Conservation (phyloP, 2,888 invertebrate genomes). For the Bellardia bayeri region DNA sequence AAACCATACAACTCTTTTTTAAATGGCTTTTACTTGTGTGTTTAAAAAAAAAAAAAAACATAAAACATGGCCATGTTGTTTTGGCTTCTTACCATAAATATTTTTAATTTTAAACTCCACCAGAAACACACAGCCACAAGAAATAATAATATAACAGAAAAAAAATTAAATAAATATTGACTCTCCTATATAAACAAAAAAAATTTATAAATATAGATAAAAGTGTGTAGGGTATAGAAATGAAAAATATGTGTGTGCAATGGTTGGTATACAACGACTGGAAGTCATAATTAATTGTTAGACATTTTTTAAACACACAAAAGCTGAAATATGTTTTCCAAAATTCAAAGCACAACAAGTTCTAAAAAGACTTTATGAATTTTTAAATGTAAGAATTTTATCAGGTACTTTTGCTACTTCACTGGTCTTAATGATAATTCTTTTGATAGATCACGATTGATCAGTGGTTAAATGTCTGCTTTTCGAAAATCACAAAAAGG, state of each 20-base stretch:
- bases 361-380: too few species aligned
- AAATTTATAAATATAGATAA: background rate
- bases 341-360: too few species aligned
- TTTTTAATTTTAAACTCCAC: constrained; percentile 73
- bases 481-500: too few species aligned
- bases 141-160: constrained; percentile 45
- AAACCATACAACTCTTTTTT: constrained; percentile 58
- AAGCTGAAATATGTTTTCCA: too few species aligned
- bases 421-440: too few species aligned
- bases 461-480: too few species aligned
- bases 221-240: constrained; percentile 13
- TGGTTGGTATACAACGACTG: background rate
- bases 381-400: too few species aligned
- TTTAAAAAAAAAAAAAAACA: constrained; percentile 47
- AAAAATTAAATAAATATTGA: constrained; percentile 45
- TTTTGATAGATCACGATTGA: too few species aligned
- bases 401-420: too few species aligned
- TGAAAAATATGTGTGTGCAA: background rate
- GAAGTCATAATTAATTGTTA: background rate
- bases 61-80: constrained; percentile 68
- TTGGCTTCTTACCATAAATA: constrained; percentile 71
- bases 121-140: constrained; percentile 45
- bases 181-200: constrained; percentile 65
- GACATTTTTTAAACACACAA: too few species aligned
- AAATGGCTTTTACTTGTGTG: constrained; percentile 33